Conservation (phyloP, 2,113 vertebrate genomes). For the Gavialis gangeticus region DNA sequence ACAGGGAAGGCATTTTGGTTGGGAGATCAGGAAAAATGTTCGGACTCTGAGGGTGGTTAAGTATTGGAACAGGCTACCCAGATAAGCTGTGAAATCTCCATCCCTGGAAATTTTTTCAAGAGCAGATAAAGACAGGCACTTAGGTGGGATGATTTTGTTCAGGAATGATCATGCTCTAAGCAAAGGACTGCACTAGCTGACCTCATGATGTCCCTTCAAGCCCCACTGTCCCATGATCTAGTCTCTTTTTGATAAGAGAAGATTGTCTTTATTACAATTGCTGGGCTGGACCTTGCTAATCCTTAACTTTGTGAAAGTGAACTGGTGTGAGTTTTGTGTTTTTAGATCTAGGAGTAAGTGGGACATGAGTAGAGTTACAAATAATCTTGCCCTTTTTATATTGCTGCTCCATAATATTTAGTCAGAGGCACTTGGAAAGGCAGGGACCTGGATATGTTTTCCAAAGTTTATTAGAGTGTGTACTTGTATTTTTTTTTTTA, state of each 20-base stretch:
- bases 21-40: too few relatives aligned
- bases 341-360: background rate
- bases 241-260: background rate
- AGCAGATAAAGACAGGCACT: too few relatives aligned
- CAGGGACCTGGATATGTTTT: background rate
- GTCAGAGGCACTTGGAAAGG: conserved; percentile 16
- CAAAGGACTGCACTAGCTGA: background rate
- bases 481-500: background rate
- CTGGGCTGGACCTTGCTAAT: background rate
- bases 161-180: background rate
- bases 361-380: background rate
- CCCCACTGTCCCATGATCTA: background rate
- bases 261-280: accelerated
- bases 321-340: background rate
- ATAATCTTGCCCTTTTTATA: background rate
- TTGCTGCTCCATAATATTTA: background rate
- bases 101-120: too few relatives aligned
- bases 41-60: too few relatives aligned
- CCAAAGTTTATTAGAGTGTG: background rate
- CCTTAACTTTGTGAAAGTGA: background rate
- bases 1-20: too few relatives aligned
- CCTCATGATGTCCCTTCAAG: background rate
- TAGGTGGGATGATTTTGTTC: too few relatives aligned
- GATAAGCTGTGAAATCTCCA: too few relatives aligned
- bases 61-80: too few relatives aligned